Conservation (phyloP, 2,113 vertebrate species). For the Brachyhypopomus gauderio region DNA sequence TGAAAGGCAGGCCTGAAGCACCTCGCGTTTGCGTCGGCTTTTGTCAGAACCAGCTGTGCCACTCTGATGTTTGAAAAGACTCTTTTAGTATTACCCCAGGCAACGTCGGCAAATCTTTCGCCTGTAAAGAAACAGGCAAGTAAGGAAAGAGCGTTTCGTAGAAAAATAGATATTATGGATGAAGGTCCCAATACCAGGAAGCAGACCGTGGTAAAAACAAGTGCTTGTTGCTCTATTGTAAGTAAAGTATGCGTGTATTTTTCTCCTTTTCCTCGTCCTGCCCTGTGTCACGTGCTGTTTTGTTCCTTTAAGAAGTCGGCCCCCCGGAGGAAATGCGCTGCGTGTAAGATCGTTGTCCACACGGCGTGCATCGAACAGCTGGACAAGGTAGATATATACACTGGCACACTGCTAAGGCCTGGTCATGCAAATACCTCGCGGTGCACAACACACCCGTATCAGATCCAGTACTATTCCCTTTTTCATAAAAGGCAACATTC, state of each 20-base stretch:
- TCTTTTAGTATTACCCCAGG: slow-evolving; percentile 26
- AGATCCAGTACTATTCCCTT: no score
- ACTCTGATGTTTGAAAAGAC: slow-evolving; percentile 40
- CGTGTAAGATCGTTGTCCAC: slow-evolving; percentile 96
- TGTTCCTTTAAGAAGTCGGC: slow-evolving; percentile 88
- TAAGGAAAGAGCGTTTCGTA: slow-evolving; percentile 12
- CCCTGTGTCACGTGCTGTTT: slow-evolving; percentile 50
- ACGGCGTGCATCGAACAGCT: slow-evolving; percentile 91
- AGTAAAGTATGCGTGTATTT: slow-evolving; percentile 18
- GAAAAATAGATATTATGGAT: slow-evolving; percentile 8
- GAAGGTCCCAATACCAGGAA: background rate
- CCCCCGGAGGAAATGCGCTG: slow-evolving; percentile 92
- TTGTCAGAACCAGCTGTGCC: slow-evolving; percentile 22
- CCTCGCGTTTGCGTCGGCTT: slow-evolving; percentile 16
- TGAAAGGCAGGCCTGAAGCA: slow-evolving; percentile 26
- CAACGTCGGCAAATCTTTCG: slow-evolving; percentile 22
- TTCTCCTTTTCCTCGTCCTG: slow-evolving; percentile 49
- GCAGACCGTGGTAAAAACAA: background rate
- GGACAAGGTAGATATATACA: slow-evolving; percentile 82
- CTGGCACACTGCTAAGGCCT: background rate
- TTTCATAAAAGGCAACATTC: no score
- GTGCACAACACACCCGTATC: no score
- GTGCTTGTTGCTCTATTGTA: background rate
- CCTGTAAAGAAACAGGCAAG: slow-evolving; percentile 11
- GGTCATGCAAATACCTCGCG: no score